Evolutionary conservation across 1,140 invertebrate genomes (phyloP).

Genomic region (Drosophila erecta): DNA sequence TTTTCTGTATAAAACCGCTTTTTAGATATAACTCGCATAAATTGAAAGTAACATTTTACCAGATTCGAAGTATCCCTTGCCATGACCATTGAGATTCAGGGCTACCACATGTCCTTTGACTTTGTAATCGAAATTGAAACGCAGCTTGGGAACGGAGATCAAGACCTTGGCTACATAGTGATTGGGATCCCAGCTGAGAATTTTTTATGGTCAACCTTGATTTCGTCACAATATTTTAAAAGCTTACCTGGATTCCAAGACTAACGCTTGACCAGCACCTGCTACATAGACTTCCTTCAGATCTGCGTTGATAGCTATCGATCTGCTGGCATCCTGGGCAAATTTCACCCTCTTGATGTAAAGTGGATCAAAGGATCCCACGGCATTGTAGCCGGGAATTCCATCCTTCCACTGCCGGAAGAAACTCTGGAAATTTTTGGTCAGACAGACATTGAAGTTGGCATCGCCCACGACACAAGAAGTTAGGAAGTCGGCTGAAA

Average conservation of each 20-base stretch:
- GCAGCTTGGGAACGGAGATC: slow-evolving; percentile 86
- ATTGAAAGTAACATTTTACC: slow-evolving; percentile 84
- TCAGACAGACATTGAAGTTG: slow-evolving; percentile 49
- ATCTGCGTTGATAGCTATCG: slow-evolving; percentile 60
- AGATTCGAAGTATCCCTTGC: slow-evolving; percentile 88
- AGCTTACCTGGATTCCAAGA: slow-evolving; percentile 52
- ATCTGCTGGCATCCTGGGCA: slow-evolving; percentile 36
- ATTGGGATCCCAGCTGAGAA: slow-evolving; percentile 43
- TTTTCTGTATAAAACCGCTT: slow-evolving; percentile 84
- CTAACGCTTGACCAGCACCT: slow-evolving; percentile 32
- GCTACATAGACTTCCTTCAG: slow-evolving; percentile 53
- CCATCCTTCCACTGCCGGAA: slow-evolving; percentile 70
- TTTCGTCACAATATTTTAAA: neutral
- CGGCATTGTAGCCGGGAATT: slow-evolving; percentile 52
- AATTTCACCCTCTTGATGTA: slow-evolving; percentile 61
- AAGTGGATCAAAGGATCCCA: slow-evolving; percentile 58
- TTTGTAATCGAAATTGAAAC: slow-evolving; percentile 89
- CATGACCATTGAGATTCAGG: slow-evolving; percentile 88
- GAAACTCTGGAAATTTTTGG: slow-evolving; percentile 49
- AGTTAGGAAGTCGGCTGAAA: slow-evolving; percentile 54
- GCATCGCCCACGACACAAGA: slow-evolving; percentile 56
- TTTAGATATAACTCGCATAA: neutral
- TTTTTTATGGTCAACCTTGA: neutral
- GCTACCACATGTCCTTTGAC: slow-evolving; percentile 89
- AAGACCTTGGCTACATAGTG: slow-evolving; percentile 34